Evolutionary conservation across 2,888 invertebrate species (phyloP), one percentile per base, ranked within the genome.

Genomic region (Augochlorella aurata): DNA sequence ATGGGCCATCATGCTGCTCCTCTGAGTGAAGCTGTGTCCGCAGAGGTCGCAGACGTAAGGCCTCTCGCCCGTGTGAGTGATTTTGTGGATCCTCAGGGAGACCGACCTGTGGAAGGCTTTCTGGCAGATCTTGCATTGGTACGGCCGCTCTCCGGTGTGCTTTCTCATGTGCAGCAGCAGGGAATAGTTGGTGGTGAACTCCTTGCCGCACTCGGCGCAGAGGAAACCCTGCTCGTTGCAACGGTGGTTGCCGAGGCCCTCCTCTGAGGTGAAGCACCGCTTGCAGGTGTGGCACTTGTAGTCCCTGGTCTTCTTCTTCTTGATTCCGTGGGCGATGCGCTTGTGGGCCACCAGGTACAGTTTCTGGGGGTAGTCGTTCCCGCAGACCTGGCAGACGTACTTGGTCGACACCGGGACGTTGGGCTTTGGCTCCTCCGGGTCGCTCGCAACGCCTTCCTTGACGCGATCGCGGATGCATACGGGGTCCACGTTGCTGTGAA

Each of bases 31-130:
- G 52, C 79, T 72, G 16, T 87, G 87, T 7, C 72, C 79, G 61
- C 92, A 90, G 2, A 90, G 54, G 50, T 92, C 90, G 69, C 91
- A 92, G 67, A 87, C 84, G 83, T 90, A 91, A 0, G 91, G 89
- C 9, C 89, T 84, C 5, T 88, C 81, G 1, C 86, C 89, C 0
- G 89, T 89, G 44, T 92, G 91, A 14, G 85, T 89, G 0, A 90
- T 77, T 0, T 87, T 81, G 68, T 91, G 91, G 79, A 88, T 86
- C 54, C 89, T 89, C 47, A 88, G 90, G 54, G 88, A 88, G 50
- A 83, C 86, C 8, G 78, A 83, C 5, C 85, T 87, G 7, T 76
- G 50, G 44, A 90, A 91, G 0, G 61, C 21, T 69, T 89, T 91
- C 18, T 78, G 9, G 65, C 92, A 90, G 2, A 90, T 65, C 29